Evolutionary conservation across 2,888 invertebrate genomes (phyloP), one percentile per base, ranked within the genome.

Genomic region (Synergus itoensis): DNA sequence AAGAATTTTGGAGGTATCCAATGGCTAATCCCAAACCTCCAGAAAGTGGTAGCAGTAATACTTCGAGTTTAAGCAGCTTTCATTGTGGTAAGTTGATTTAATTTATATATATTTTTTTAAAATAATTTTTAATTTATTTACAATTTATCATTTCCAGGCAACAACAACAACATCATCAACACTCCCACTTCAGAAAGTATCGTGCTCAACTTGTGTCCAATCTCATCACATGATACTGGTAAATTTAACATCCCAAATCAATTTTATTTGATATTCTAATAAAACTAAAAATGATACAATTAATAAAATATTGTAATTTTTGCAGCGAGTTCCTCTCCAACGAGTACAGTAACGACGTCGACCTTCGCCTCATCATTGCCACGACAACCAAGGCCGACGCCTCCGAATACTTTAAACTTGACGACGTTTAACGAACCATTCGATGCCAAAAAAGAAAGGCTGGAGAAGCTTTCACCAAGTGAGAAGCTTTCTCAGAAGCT

Each of bases 341-440:
- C 48, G 92, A 94, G 90, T 92, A 93, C 77, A 91, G 88, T 87
- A 91, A 93, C 86, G 87, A 93, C 85, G 93, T 94, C 90, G 92
- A 95, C 87, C 92, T 95, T 91, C 78, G 93, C 81, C 92, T 94
- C 90, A 92, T 95, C 87, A 92, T 94, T 91, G 78, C 90, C 91
- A 5, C 88, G 93, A 76, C 95, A 95, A 76, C 95, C 95, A 40
- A 93, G 96, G 89, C 97, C 97, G 1, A 96, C 96, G 86, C 96
- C 97, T 88, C 97, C 97, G 76, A 97, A 96, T 91, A 97, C 97
- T 57, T 92, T 97, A 83, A 97, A 96, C 92, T 94, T 97, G 87
- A 94, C 95, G 88, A 91, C 89, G 18, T 91, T 92, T 84, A 92
- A 92, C 84, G 92, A 92, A 81, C 92, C 92, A 0, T 80, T 90